A percentile compares a stretch with the other conserved stretches of the same genome.
phyloP scores from a whole-genome alignment of 2,888 invertebrate genomes.

The Folsomia manolachei region DNA sequence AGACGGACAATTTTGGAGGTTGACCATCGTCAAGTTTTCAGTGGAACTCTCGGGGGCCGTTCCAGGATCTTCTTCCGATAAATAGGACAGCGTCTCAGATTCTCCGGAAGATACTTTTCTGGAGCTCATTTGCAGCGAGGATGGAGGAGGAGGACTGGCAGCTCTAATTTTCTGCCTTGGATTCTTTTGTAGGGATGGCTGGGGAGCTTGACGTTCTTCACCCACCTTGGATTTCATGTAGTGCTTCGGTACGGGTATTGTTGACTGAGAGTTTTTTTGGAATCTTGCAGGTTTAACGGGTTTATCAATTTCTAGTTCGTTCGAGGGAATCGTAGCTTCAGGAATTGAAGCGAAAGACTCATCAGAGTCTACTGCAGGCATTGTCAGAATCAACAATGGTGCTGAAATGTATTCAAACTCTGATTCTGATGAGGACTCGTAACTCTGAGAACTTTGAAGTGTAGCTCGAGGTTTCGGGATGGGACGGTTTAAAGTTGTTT shows the following conservation, averaged over 20 bases:
- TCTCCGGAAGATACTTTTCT: neutral
- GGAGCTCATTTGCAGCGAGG: neutral
- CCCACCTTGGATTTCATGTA: neutral
- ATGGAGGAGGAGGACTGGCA: neutral
- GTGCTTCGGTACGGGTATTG: neutral
- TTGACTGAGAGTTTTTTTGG: neutral
- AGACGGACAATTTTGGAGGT: neutral
- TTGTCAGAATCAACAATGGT: neutral
- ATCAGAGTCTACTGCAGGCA: neutral
- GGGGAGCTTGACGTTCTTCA: neutral
- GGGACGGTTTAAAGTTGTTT: neutral
- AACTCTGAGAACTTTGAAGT: neutral
- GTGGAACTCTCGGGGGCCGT: neutral
- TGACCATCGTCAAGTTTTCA: neutral
- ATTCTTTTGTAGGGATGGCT: neutral
- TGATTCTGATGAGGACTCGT: neutral
- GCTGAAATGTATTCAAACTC: neutral
- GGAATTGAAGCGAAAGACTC: neutral
- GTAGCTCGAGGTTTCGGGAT: neutral
- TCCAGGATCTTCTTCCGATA: neutral
- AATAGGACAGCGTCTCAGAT: neutral
- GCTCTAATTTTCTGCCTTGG: neutral
- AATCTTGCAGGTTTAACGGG: neutral
- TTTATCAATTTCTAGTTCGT: neutral
- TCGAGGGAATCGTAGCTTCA: neutral